Evolutionary conservation across 2,797 vertebrate genomes (phyloP).

Genomic region (Diceros bicornis): DNA sequence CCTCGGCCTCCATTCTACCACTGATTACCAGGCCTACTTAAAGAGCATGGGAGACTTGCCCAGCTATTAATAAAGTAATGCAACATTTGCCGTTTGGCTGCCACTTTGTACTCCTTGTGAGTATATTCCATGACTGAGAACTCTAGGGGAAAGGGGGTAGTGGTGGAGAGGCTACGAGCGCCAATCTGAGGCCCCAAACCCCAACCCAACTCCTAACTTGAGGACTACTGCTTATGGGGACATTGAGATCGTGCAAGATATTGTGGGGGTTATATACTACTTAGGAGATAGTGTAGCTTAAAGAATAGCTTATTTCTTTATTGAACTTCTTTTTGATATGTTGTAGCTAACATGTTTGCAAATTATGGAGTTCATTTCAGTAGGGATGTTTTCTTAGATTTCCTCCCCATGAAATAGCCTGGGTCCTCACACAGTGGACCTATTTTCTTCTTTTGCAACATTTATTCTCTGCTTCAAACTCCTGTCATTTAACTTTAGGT

Average conservation of each 20-base stretch:
- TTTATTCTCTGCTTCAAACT: constrained; percentile 12
- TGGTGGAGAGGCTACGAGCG: background rate
- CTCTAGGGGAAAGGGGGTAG: background rate
- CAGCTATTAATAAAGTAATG: background rate
- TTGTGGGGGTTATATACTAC: background rate
- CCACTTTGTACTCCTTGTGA: background rate
- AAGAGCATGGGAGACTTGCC: background rate
- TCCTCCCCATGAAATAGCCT: background rate
- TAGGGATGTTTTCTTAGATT: constrained; percentile 4
- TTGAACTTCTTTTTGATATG: constrained; percentile 11
- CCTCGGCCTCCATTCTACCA: background rate
- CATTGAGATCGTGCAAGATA: background rate
- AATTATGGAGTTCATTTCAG: background rate
- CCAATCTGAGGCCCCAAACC: background rate
- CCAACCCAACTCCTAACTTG: background rate
- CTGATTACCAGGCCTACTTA: background rate
- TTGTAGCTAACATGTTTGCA: background rate
- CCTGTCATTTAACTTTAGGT: background rate
- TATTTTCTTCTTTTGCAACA: constrained; percentile 1
- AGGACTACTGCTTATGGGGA: background rate
- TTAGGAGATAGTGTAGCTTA: background rate
- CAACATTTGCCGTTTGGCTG: background rate
- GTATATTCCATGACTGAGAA: background rate
- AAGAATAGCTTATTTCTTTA: background rate
- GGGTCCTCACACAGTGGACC: background rate